These are phyloP conservation scores for Anas platyrhynchos DNA, from an alignment of 2,113 vertebrate species.

Conservation along the genomic window DNA sequence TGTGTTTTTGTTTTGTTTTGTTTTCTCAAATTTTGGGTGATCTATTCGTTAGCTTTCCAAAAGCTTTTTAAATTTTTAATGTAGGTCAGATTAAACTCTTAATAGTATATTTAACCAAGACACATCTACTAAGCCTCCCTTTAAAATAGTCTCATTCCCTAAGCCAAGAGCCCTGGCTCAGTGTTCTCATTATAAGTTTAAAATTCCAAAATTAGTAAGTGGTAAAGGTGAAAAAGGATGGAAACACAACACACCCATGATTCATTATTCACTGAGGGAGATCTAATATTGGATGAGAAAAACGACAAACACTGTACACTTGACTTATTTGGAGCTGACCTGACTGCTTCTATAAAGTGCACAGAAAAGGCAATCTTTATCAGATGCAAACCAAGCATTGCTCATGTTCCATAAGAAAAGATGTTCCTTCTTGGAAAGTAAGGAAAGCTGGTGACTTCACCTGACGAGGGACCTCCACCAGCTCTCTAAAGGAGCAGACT, in stretches of 20 bases:
- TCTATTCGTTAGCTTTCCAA: neutral
- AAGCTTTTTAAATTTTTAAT: neutral
- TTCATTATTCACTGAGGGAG: constrained; percentile 17
- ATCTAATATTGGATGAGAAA: neutral
- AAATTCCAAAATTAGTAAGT: constrained; percentile 44
- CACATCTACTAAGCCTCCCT: neutral
- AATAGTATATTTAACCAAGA: neutral
- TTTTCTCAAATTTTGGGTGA: neutral
- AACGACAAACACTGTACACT: neutral
- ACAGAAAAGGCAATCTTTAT: neutral
- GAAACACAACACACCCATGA: constrained; percentile 14
- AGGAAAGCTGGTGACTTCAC: neutral
- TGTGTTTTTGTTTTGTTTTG: too few species aligned
- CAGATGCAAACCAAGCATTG: neutral
- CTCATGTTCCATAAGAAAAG: neutral
- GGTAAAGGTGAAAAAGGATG: constrained; percentile 21
- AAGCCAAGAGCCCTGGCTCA: constrained; percentile 16
- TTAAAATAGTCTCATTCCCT: neutral
- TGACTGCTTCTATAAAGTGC: neutral
- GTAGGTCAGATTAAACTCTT: neutral
- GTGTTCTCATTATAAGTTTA: neutral
- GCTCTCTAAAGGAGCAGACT: neutral
- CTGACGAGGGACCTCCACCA: neutral
- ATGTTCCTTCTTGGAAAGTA: neutral
- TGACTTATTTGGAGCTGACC: neutral